phyloP scores from a whole-genome alignment of 2,797 vertebrate genomes.

The Eulemur coronatus region DNA sequence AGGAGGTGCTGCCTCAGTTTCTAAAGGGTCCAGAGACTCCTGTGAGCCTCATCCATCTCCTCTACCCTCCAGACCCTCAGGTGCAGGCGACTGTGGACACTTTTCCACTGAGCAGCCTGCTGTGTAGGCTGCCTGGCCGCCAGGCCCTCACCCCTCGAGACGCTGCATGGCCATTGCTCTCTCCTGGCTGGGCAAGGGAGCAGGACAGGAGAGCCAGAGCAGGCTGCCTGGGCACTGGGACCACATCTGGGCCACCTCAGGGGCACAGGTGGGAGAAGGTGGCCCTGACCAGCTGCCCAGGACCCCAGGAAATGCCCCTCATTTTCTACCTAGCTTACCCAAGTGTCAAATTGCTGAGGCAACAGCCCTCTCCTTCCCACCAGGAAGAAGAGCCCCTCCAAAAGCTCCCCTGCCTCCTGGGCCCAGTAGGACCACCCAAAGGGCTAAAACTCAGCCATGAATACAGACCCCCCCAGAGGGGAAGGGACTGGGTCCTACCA shows the following conservation, averaged over 20 bases:
- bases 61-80: neutral
- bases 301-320: neutral
- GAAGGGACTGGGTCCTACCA: neutral
- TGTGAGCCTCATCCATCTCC: neutral
- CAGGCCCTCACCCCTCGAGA: neutral
- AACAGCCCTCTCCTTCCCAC: neutral
- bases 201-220: neutral
- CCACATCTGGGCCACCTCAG: neutral
- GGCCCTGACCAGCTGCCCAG: neutral
- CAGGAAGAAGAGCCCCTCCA: neutral
- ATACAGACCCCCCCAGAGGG: neutral
- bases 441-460: neutral
- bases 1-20: neutral
- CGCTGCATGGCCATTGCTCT: neutral
- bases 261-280: neutral
- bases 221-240: neutral
- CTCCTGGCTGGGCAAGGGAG: neutral
- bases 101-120: neutral
- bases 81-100: accelerated
- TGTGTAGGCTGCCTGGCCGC: neutral
- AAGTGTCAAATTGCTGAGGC: neutral
- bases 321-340: neutral
- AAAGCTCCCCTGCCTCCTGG: neutral
- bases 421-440: neutral
- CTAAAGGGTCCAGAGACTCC: neutral